These are phyloP conservation scores for Plutella xylostella DNA, from an alignment of 2,888 invertebrate species.

Conservation along the genomic window DNA sequence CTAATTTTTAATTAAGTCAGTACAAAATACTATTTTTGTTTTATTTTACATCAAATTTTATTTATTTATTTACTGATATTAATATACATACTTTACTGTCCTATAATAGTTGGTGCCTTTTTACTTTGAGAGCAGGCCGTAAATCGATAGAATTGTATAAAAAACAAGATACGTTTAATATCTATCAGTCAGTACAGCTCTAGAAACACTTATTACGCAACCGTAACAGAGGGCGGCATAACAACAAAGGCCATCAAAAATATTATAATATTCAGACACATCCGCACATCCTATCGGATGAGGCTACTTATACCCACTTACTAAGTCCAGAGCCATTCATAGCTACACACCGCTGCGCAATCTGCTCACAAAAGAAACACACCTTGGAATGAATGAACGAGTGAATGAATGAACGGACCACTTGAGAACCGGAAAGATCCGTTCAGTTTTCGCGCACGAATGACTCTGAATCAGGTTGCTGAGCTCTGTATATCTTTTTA, in stretches of 20 bases:
- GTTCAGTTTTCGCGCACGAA: conserved; percentile 54
- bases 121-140: too few relatives aligned
- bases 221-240: too few relatives aligned
- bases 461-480: conserved; percentile 42
- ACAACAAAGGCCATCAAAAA: not conserved
- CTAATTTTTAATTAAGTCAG: too few relatives aligned
- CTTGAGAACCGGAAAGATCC: conserved; percentile 63
- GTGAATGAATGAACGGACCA: conserved; percentile 32
- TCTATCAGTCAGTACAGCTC: too few relatives aligned
- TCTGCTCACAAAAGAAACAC: conserved; percentile 4
- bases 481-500: conserved; percentile 58
- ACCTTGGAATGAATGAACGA: conserved; percentile 18
- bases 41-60: too few relatives aligned
- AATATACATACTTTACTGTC: too few relatives aligned
- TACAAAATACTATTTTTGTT: too few relatives aligned
- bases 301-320: conserved; percentile 10
- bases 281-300: conserved; percentile 5
- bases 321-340: not conserved
- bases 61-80: too few relatives aligned
- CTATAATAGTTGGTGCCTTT: too few relatives aligned
- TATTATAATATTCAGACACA: conserved; percentile 29
- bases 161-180: too few relatives aligned
- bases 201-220: too few relatives aligned
- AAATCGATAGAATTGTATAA: too few relatives aligned
- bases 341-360: not conserved